Conservation (phyloP, 1,140 invertebrate species). For the Bombus picipes region DNA sequence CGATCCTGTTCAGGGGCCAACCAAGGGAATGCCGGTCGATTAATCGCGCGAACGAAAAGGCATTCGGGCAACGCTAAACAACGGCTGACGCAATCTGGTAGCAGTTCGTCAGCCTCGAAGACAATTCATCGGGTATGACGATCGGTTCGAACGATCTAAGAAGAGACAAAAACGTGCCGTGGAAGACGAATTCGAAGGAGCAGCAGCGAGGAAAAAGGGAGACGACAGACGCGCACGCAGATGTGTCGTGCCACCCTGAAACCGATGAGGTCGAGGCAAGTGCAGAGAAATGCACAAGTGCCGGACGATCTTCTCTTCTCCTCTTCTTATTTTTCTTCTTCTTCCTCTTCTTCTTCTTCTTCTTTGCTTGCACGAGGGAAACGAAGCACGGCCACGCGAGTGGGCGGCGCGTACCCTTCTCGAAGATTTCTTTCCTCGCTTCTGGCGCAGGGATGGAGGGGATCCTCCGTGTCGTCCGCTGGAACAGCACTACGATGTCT, state of each 20-base stretch:
- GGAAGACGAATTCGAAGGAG: slow-evolving; percentile 31
- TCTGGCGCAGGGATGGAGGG: slow-evolving; percentile 20
- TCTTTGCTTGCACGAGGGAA: slow-evolving; percentile 20
- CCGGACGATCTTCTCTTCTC: not conserved
- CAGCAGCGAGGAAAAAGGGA: not conserved
- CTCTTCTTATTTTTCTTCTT: not conserved
- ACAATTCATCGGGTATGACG: slow-evolving; percentile 18
- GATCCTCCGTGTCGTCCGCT: slow-evolving; percentile 37
- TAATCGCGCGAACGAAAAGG: not conserved
- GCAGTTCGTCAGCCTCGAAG: slow-evolving; percentile 17
- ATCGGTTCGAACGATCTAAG: slow-evolving; percentile 35
- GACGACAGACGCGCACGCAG: slow-evolving; percentile 42
- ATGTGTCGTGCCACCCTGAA: slow-evolving; percentile 46
- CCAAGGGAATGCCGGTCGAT: not conserved
- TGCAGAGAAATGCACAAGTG: slow-evolving; percentile 48
- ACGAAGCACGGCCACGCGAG: slow-evolving; percentile 76
- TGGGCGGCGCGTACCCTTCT: slow-evolving; percentile 76
- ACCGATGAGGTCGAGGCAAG: slow-evolving; percentile 23
- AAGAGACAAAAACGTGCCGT: not conserved
- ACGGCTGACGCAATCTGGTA: not conserved
- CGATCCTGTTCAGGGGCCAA: not conserved
- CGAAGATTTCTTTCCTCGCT: slow-evolving; percentile 38
- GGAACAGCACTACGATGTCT: slow-evolving; percentile 33
- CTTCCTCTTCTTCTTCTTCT: not conserved
- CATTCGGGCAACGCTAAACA: not conserved